Evolutionary conservation across 2,797 vertebrate genomes (phyloP).

Genomic region (Corythornis leucogaster): DNA sequence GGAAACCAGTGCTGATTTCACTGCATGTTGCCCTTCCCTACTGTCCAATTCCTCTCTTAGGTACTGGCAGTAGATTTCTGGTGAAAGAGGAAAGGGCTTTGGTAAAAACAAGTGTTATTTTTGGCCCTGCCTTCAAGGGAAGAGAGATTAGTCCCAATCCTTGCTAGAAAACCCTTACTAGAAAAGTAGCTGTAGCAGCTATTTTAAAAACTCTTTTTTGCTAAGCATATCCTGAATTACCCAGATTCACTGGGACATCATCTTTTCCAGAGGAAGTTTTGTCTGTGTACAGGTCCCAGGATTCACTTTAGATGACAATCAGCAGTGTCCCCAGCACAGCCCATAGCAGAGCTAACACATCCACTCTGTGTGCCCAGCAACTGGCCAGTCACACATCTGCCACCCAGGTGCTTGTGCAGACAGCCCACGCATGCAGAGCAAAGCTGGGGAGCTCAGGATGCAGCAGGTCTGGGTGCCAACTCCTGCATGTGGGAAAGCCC

Average conservation of each 20-base stretch:
- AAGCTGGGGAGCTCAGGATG: background rate
- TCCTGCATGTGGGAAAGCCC: background rate
- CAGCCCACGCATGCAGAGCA: background rate
- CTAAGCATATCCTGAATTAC: background rate
- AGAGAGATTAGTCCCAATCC: background rate
- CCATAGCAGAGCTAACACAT: rapidly evolving
- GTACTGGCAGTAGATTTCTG: background rate
- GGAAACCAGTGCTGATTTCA: background rate
- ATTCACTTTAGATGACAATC: background rate
- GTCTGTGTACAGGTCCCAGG: background rate
- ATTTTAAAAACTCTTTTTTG: background rate
- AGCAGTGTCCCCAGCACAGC: too few relatives aligned
- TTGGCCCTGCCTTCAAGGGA: background rate
- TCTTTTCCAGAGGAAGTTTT: background rate
- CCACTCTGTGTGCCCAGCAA: background rate
- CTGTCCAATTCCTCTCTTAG: rapidly evolving
- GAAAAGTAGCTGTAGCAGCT: background rate
- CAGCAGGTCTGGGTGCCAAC: background rate
- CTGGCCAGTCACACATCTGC: background rate
- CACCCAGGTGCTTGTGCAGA: background rate
- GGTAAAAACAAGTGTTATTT: background rate
- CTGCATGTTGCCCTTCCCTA: rapidly evolving
- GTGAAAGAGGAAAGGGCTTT: background rate
- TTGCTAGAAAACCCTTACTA: background rate
- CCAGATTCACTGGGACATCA: rapidly evolving